Conservation (phyloP, 2,797 vertebrate species). For the Hoplostethus atlanticus region DNA sequence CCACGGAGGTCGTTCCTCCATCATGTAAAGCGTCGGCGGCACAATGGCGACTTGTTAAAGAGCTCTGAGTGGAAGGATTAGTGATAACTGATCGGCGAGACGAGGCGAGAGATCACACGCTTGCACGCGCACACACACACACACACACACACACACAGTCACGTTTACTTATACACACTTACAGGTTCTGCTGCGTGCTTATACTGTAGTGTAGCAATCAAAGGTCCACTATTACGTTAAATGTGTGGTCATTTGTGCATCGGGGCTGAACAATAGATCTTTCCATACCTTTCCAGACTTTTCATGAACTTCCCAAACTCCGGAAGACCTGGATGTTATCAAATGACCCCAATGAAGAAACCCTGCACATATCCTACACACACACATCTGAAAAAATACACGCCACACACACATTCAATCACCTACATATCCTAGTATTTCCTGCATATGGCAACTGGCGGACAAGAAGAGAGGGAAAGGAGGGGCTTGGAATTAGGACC, state of each 20-base stretch:
- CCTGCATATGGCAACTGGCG: too few species aligned
- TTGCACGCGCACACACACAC: constrained; percentile 31
- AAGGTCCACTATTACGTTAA: constrained; percentile 67
- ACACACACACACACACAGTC: constrained; percentile 16
- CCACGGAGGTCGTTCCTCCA: constrained; percentile 76
- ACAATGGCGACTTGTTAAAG: constrained; percentile 83
- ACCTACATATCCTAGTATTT: too few species aligned
- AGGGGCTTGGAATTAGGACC: constrained; percentile 13
- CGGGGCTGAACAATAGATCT: constrained; percentile 41
- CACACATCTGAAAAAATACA: constrained; percentile 6
- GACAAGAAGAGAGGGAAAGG: too few species aligned
- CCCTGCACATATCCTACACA: neutral
- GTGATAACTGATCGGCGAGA: constrained; percentile 78
- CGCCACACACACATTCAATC: constrained; percentile 15
- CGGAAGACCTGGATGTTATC: neutral
- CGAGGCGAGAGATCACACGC: constrained; percentile 61
- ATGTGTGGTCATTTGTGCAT: constrained; percentile 60
- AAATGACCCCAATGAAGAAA: constrained; percentile 14
- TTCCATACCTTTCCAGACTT: constrained; percentile 27
- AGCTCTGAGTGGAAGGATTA: constrained; percentile 82
- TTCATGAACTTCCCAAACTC: constrained; percentile 30
- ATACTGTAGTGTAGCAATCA: constrained; percentile 52
- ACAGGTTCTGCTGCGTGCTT: constrained; percentile 7
- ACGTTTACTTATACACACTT: constrained; percentile 14
- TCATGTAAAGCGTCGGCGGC: constrained; percentile 77